phyloP scores from a whole-genome alignment of 2,113 vertebrate genomes.

The Otus sunia region DNA sequence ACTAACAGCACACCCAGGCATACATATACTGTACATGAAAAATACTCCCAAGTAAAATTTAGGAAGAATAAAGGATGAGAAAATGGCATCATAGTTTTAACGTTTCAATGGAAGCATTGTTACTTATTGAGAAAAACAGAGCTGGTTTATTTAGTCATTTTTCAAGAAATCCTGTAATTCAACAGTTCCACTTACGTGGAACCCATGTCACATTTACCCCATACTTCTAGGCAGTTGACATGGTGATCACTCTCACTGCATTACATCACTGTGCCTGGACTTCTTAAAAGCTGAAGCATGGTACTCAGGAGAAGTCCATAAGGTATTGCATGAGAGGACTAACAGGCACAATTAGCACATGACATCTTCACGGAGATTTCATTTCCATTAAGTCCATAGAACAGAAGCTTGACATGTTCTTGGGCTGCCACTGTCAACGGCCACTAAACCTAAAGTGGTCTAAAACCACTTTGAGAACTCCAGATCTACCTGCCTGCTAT shows the following conservation, averaged over 20 bases:
- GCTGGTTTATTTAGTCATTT: neutral
- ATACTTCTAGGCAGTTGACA: neutral
- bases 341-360: neutral
- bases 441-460: neutral
- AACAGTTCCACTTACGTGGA: neutral
- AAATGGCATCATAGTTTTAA: neutral
- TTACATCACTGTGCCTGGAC: neutral
- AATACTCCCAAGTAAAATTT: neutral
- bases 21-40: neutral
- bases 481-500: neutral
- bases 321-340: neutral
- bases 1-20: neutral
- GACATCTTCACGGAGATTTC: neutral
- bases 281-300: neutral
- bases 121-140: neutral
- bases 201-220: neutral
- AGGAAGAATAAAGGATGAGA: neutral
- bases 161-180: neutral
- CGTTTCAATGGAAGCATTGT: neutral
- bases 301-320: neutral
- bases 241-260: neutral
- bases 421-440: neutral
- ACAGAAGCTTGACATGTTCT: neutral
- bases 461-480: neutral
- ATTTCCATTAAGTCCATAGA: neutral